Base-by-base conservation (phyloP, 2,888 invertebrate genomes). In the Branchellion lobata region DNA sequence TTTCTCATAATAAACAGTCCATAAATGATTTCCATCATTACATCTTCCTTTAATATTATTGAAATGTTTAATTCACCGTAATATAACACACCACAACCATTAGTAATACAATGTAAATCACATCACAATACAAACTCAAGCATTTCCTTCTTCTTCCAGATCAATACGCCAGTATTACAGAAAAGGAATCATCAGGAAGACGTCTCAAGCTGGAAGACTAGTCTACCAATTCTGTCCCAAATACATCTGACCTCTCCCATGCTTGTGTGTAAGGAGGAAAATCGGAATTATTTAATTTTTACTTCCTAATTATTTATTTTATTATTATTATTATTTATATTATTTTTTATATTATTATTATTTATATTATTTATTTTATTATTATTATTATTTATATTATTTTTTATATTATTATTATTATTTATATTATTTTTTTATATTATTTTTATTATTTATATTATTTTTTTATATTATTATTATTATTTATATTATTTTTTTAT, bases 151-250 rank as follows among this genome's bases (percentile, higher is more conserved):
- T n/a, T 57, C 61, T 5, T 5, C 21, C 61, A 91, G 99, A 80
- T 97, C 96, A 84, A 96, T 99, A 86, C 90, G 99, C 78, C 98
- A 99, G 88, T 98, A 98, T 90, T 99, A 99, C 91, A 97, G 98
- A 89, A 99, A 98, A 89, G 96, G 96, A 80, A 97, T 98, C 88
- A 87, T 87, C 81, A 96, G 96, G 91, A 99, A 99, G 89, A 98
- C 98, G 0, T 96, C 96, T 87, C 91, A 97, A 83, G 96, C 96
- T 84, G 98, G 99, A 89, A 91, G 99, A 87, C 91, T 99, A 85
- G 98, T 99, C 82, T 99, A 99, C 89, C 98, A 98, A 89, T 99
- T 99, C 89, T 97, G 96, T 88, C 93, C 94, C 88, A 95, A 95
- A 27, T 96, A 96, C 89, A 92, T 81, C 61, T 72, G 65, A 73